Evolutionary conservation across 37 sponge, comb jelly and placozoan genomes (phyloP).

Genomic region (Agelas oroides): DNA sequence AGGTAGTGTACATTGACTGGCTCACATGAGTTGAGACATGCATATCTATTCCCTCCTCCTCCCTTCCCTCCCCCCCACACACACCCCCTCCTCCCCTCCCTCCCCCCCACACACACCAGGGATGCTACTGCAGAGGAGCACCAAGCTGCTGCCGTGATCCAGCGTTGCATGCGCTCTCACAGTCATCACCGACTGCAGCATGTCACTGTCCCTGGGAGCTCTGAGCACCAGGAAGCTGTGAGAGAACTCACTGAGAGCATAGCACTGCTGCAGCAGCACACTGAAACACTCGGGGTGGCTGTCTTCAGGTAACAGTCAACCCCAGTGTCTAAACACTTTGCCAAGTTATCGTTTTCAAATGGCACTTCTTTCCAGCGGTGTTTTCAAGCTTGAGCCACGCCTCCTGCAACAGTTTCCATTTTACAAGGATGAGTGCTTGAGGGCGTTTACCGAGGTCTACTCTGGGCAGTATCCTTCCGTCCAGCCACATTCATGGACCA

Average conservation of each 20-base stretch:
- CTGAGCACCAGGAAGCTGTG: not conserved
- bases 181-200: not conserved
- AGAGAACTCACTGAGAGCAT: constrained; percentile 15
- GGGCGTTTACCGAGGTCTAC: constrained; percentile 58
- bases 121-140: constrained; percentile 30
- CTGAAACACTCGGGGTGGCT: not conserved
- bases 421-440: constrained; percentile 47
- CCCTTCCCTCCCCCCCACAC: not conserved
- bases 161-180: not conserved
- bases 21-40: too few relatives aligned
- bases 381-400: constrained; percentile 29
- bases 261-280: constrained; percentile 11
- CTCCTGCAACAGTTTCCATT: constrained; percentile 74
- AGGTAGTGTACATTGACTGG: too few relatives aligned
- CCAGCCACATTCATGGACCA: constrained; percentile 74
- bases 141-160: constrained; percentile 25
- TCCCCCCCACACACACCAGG: not conserved
- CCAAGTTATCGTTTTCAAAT: too few relatives aligned
- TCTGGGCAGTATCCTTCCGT: constrained; percentile 45
- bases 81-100: not conserved
- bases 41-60: too few relatives aligned
- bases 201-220: constrained; percentile 7
- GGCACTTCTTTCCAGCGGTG: not conserved
- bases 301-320: constrained; percentile 19
- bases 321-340: too few relatives aligned